Conservation (phyloP, 2,888 invertebrate species). For the Eledona agricola region DNA sequence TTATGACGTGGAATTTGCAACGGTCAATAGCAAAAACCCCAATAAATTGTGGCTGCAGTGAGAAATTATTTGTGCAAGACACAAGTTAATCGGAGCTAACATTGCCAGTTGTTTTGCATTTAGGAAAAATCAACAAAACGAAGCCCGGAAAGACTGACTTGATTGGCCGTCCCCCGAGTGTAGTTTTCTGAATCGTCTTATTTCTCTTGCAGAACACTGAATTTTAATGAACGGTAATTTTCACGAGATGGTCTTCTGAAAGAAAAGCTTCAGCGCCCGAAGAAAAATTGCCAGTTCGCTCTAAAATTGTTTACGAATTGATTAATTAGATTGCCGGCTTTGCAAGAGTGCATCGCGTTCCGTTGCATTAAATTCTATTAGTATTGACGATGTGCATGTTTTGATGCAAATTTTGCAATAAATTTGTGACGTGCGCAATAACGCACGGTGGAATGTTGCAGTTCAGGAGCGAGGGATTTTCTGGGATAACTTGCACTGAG, state of each 20-base stretch:
- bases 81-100: no score
- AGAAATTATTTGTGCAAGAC: no score
- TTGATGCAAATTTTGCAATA: slow-evolving; percentile 12
- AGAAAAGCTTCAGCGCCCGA: slow-evolving; percentile 21
- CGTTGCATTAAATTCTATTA: slow-evolving; percentile 6
- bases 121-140: slow-evolving; percentile 18
- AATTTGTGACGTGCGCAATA: slow-evolving; percentile 4
- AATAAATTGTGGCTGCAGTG: no score
- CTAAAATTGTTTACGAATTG: no score
- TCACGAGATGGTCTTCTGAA: slow-evolving; percentile 21
- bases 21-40: not conserved
- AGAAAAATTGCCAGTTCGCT: no score
- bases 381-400: not conserved
- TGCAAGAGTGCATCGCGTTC: not conserved
- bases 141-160: slow-evolving; percentile 11
- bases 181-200: slow-evolving; percentile 23
- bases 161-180: slow-evolving; percentile 31
- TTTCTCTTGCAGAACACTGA: slow-evolving; percentile 26
- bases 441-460: no score
- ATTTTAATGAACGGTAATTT: slow-evolving; percentile 36
- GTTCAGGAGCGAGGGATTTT: no score
- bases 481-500: no score
- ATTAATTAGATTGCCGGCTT: no score
- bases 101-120: slow-evolving; percentile 17
- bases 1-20: no score